Base-by-base conservation (phyloP, 2,888 invertebrate species). In the Adela reaumurella region DNA sequence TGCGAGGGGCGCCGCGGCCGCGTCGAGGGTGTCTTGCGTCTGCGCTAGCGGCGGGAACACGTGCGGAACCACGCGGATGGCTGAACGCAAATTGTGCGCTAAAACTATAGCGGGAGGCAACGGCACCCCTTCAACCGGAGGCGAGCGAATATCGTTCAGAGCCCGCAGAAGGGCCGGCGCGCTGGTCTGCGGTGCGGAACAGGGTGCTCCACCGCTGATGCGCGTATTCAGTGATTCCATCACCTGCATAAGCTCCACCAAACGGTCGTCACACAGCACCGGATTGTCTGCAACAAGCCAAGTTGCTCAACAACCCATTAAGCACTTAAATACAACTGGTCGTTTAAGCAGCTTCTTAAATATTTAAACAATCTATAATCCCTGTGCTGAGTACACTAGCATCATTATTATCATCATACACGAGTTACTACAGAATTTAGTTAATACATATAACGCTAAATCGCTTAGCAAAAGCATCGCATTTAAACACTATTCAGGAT, bases 141-240 rank as follows among this genome's bases (percentile, higher is more conserved):
- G 67, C 45, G 62, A 60, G 17, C 51, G 45, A 16, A 70, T 63
- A 53, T 79, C 79, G 55, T 71, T 72, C 10, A 76, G 62, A 6
- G 73, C 70, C 5, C 69, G 62, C 64, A 69, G 62, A 18, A 71
- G 59, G 45, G 67, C 61, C 0, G 74, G 70, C 35, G 72, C 65
- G 1, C 64, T 50, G 1, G 70, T 71, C 49, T 65, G 65, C 14
- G 68, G 49, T 1, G 64, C 67, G 43, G 73, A 70, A 57, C 85
- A 85, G 46, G 79, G 83, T 1, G 87, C 83, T 11, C 82, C 81
- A 10, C 90, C 89, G 52, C 84, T 85, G 46, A 91, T 81, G 51
- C 88, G 84, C 2, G 90, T 88, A 60, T 89, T 88, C 61, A 88
- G 81, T 28, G 82, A 84, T 61, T 88, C 86, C 72, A 91, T 81